Conservation (phyloP, 2,797 vertebrate genomes). For the Diceros bicornis region DNA sequence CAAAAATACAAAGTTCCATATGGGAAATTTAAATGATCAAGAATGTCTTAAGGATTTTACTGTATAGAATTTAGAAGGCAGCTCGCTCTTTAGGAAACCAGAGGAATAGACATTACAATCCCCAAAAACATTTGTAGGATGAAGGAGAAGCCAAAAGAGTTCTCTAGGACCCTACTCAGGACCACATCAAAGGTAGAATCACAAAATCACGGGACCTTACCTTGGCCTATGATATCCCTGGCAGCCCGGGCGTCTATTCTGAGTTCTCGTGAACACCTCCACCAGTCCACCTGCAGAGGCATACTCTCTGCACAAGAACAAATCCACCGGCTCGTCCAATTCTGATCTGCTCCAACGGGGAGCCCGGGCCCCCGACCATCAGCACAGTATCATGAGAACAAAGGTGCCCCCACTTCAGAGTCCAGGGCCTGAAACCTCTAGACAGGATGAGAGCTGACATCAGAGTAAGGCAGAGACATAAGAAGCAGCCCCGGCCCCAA, state of each 20-base stretch:
- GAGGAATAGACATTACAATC: background rate
- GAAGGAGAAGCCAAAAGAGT: background rate
- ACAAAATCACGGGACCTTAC: background rate
- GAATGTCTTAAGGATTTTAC: background rate
- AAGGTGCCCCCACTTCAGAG: background rate
- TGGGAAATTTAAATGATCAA: constrained; percentile 48
- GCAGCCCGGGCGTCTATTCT: background rate
- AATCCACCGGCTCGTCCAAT: background rate
- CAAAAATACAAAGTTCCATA: constrained; percentile 39
- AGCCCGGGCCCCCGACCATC: background rate
- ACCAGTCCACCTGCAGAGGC: background rate
- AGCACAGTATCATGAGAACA: background rate
- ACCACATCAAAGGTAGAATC: background rate
- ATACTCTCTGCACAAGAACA: rapidly evolving
- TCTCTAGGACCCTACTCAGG: background rate
- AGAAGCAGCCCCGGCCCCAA: background rate
- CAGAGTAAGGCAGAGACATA: background rate
- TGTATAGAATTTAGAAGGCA: constrained; percentile 24
- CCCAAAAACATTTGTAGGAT: background rate
- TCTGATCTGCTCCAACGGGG: background rate
- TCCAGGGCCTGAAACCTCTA: background rate
- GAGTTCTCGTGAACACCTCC: background rate
- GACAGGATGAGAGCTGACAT: background rate
- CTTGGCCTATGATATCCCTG: background rate
- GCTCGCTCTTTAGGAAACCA: constrained; percentile 43